Conservation (phyloP, 2,113 vertebrate species). For the Atlantisia rogersi region DNA sequence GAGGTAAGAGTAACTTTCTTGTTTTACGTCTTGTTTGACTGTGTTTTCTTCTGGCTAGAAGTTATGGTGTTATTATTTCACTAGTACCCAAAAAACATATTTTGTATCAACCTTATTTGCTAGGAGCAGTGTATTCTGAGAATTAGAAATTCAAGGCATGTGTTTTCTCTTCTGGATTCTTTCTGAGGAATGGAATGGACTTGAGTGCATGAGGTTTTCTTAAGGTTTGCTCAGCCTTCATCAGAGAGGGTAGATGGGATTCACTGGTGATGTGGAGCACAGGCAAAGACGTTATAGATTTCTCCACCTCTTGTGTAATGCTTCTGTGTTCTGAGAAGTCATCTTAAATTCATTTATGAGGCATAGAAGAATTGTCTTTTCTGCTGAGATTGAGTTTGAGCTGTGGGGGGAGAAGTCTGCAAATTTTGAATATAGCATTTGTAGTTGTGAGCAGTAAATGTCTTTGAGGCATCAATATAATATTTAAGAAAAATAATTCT, state of each 20-base stretch:
- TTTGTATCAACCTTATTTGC: neutral
- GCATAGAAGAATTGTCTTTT: neutral
- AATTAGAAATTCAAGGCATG: neutral
- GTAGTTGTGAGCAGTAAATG: neutral
- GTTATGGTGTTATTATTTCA: neutral
- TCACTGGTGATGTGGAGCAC: neutral
- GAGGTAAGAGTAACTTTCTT: neutral
- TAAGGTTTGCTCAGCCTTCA: neutral
- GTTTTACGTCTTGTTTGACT: neutral
- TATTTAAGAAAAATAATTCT: neutral
- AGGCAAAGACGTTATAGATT: neutral
- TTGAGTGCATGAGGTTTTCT: neutral
- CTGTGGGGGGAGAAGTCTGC: neutral
- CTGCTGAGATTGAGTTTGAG: neutral
- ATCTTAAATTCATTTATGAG: neutral
- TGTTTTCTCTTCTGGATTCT: neutral
- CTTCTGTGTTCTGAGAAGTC: neutral
- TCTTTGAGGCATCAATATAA: neutral
- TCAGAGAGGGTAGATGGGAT: neutral
- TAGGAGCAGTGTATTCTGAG: neutral
- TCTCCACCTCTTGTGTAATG: neutral
- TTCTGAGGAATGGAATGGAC: neutral
- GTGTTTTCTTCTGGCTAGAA: neutral
- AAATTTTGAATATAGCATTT: neutral
- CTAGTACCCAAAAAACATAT: neutral